Evolutionary conservation across 2,888 invertebrate genomes (phyloP).

Genomic region (Griposia aprilina): DNA sequence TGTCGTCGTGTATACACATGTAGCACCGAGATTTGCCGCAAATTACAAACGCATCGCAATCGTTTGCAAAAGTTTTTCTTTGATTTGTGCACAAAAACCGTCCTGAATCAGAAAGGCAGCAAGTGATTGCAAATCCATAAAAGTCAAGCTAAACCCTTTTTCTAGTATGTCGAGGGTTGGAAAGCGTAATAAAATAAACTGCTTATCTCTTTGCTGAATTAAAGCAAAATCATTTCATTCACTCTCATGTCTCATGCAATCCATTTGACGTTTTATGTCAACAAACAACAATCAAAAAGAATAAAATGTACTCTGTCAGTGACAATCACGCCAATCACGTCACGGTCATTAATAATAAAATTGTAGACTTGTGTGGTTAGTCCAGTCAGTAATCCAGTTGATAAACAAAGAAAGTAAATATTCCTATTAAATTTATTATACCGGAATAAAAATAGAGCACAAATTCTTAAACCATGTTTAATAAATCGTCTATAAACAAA

Average conservation of each 20-base stretch:
- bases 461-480: constrained; percentile 74
- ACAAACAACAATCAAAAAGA: constrained; percentile 5
- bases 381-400: background rate
- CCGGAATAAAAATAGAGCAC: constrained; percentile 9
- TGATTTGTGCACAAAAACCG: background rate
- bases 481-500: constrained; percentile 75
- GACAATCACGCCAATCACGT: too few species aligned
- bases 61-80: background rate
- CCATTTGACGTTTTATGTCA: constrained; percentile 4
- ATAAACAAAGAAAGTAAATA: too few species aligned
- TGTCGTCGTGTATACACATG: background rate
- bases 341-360: too few species aligned
- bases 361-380: too few species aligned
- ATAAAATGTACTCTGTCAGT: too few species aligned
- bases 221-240: background rate
- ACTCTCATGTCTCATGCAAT: background rate
- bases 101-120: background rate
- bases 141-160: background rate
- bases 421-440: background rate
- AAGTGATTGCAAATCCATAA: background rate
- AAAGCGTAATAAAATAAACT: background rate
- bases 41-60: too few species aligned
- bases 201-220: background rate
- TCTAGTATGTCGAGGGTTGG: background rate
- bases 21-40: too few species aligned